Conservation (phyloP, 2,888 invertebrate species). For the Apomyelois bistriatella region DNA sequence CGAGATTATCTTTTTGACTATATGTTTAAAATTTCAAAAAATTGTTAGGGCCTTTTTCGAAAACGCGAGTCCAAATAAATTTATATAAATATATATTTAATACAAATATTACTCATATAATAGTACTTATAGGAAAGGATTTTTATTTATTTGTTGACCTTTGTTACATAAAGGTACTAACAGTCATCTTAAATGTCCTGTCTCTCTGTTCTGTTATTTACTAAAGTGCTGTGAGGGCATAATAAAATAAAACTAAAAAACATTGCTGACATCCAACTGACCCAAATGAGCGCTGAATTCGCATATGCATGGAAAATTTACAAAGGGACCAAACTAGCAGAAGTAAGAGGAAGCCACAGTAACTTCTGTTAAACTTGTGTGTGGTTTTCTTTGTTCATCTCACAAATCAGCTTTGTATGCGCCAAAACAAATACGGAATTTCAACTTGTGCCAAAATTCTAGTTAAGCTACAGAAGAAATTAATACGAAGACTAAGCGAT, state of each 20-base stretch:
- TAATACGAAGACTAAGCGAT: neutral
- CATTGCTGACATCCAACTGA: neutral
- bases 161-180: too few species aligned
- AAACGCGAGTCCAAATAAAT: too few species aligned
- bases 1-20: too few species aligned
- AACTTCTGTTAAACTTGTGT: slow-evolving; percentile 3
- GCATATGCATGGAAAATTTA: neutral
- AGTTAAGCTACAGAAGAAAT: neutral
- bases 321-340: neutral
- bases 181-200: too few species aligned
- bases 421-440: slow-evolving; percentile 7
- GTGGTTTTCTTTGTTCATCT: slow-evolving; percentile 9
- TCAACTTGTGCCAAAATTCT: slow-evolving; percentile 7
- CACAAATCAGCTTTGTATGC: slow-evolving; percentile 7
- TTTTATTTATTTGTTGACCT: too few species aligned
- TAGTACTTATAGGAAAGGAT: too few species aligned
- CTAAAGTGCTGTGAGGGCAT: neutral
- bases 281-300: slow-evolving; percentile 1
- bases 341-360: neutral
- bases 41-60: too few species aligned
- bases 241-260: neutral
- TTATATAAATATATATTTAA: too few species aligned
- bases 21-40: too few species aligned
- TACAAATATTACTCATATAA: too few species aligned
- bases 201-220: neutral